A percentile compares a stretch with the other conserved stretches of the same genome.
Conservation (phyloP, 2,113 vertebrate genomes). For the Oryzias melastigma region DNA sequence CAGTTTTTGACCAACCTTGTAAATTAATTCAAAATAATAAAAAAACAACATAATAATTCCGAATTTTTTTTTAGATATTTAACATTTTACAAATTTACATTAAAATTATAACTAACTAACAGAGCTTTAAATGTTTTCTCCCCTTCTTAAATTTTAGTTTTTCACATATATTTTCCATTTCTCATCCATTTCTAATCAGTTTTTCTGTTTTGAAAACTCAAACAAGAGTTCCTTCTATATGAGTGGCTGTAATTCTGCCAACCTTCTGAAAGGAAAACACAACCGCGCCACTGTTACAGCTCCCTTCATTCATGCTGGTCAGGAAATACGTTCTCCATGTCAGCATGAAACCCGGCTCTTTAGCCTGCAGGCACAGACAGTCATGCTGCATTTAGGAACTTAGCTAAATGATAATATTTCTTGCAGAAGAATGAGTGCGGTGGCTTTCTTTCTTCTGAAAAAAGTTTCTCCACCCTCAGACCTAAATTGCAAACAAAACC, state of each 20-base stretch:
- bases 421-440: conserved; percentile 4
- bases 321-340: conserved; percentile 36
- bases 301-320: conserved; percentile 40
- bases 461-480: neutral
- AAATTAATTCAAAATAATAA: too few species aligned
- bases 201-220: conserved; percentile 14
- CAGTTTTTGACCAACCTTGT: too few species aligned
- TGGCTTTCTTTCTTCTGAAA: neutral
- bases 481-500: too few species aligned
- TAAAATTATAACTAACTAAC: too few species aligned
- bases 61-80: too few species aligned
- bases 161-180: neutral
- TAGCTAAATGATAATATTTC: conserved; percentile 17
- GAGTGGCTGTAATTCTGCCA: conserved; percentile 9
- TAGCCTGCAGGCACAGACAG: conserved; percentile 4
- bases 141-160: too few species aligned
- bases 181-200: neutral
- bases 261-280: conserved; percentile 37
- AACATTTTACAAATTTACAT: too few species aligned
- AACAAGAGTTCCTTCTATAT: conserved; percentile 14
- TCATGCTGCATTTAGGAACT: conserved; percentile 31
- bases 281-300: conserved; percentile 58
- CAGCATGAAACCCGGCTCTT: conserved; percentile 24
- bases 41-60: too few species aligned
- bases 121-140: too few species aligned